Base-by-base conservation (phyloP, 2,797 vertebrate species). In the Meriones psammophilus region DNA sequence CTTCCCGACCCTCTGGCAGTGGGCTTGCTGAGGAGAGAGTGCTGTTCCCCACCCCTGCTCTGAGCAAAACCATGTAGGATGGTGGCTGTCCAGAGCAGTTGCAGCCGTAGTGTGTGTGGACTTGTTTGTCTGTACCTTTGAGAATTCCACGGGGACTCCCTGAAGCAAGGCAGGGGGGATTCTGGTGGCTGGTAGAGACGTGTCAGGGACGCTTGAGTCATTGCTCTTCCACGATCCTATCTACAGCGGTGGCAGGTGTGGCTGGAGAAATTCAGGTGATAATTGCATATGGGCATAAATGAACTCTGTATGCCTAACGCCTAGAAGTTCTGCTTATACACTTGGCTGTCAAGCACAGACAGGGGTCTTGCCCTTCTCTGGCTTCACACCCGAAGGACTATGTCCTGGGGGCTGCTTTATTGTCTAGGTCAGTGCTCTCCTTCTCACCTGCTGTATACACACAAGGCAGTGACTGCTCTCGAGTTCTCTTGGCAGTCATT, bases 201-300 rank as follows among this genome's bases (percentile, higher is more conserved):
- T 66, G 83, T 22, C 33, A 36, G 1, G 36, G 79, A 93, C 14
- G 28, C 42, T 8, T 94, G 94, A 93, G 62, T 94, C 89, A 88
- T 66, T 79, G 33, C 14, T 71, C 73, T 60, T 76, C 39, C 28
- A 13, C 18, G 30, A 92, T 94, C 36, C 74, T 91, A 30, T 96
- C 92, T 88, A 46, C 54, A 90, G 6, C 62, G 64, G 77, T 78
- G 73, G 88, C 83, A 91, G 71, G n/a, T 66, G 58, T 96, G 91
- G 60, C 62, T 81, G 74, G 66, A 96, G 79, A 91, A 66, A 92
- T 79, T 87, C 71, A 56, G 50, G 26, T 54, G 74, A n/a, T 89
- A 60, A 92, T 91, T 96, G 80, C 7, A 8, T 8, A 22, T 10
- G 54, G 46, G 54, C 42, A 68, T 83, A 69, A 81, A 74, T 4